Evolutionary conservation across 2,113 vertebrate species (phyloP), one percentile per base, ranked within the genome.

Genomic region (Hypomesus transpacificus): DNA sequence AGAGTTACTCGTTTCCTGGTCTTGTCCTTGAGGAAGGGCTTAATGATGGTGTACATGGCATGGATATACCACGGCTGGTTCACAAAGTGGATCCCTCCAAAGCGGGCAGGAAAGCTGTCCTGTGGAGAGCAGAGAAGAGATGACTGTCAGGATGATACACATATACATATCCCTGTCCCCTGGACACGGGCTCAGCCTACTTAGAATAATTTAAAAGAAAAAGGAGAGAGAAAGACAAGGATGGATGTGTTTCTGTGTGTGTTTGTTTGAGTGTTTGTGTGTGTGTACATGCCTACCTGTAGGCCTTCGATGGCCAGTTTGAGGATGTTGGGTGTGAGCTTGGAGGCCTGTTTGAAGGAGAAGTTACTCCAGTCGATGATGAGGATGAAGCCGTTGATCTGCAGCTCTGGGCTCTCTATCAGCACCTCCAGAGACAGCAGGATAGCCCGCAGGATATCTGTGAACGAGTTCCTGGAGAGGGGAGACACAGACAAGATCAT

Each of bases 341-440:
- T 98, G 34, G 97, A 98, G n/a, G 97, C 97, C 87, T 98, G 97
- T 75, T 99, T 99, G 90, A 99, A 99, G 75, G 97, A 97, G 90
- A 99, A 99, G 90, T 99, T 98, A 90, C 97, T 98, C 97, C 97
- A 99, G 92, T 99, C 97, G 87, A 99, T 98, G 90, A 98, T 98
- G 87, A 99, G 91, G 87, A 98, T 93, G 93, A 99, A 99, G 76
- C 97, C 97, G 82, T 99, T 98, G 79, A 99, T 96, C 87, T 99
- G 97, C 64, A 97, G 95, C 89, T 98, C 97, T 0, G 95, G 95
- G 75, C 98, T 96, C 87, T 99, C 97, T 58, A 99, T 99, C 94
- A 99, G 93, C 68, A 96, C 94, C 92, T 99, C 97, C 87, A 99
- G 90, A 34, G 97, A 99, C 80, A 99, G 94, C 64, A 98, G 92